Evolutionary conservation across 2,797 vertebrate genomes (phyloP).

Genomic region (Cuniculus paca): DNA sequence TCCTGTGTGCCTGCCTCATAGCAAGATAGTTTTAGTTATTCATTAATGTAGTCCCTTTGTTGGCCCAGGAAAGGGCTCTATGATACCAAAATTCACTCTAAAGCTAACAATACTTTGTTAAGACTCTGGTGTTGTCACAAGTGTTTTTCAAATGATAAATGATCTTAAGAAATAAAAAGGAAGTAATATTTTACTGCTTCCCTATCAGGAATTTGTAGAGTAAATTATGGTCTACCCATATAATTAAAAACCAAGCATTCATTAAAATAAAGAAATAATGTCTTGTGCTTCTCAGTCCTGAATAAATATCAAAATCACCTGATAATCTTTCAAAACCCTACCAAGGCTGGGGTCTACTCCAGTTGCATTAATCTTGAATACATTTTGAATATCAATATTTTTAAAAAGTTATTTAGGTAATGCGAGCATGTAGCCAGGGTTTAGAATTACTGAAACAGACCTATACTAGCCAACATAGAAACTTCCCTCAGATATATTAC

Average conservation of each 20-base stretch:
- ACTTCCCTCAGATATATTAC: background rate
- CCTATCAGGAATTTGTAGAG: background rate
- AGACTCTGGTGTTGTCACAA: background rate
- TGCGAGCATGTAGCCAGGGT: background rate
- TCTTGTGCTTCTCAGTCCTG: background rate
- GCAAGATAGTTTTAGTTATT: background rate
- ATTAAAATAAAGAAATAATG: background rate
- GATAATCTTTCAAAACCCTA: conserved; percentile 4
- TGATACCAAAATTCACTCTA: conserved; percentile 23
- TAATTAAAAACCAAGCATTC: conserved; percentile 49
- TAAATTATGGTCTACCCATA: conserved; percentile 4
- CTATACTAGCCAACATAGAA: conserved; percentile 33
- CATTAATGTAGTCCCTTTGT: background rate
- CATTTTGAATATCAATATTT: background rate
- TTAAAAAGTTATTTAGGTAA: background rate
- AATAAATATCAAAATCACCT: conserved; percentile 45
- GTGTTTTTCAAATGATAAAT: conserved; percentile 50
- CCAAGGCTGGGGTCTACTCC: background rate
- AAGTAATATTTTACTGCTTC: background rate
- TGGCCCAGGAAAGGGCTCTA: background rate
- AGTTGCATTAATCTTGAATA: background rate
- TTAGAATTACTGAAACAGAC: conserved; percentile 26
- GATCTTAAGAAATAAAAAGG: conserved; percentile 42
- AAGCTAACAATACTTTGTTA: background rate
- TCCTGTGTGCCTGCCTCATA: background rate